A percentile compares a stretch with the other conserved stretches of the same genome.
Conservation (phyloP, 92 coral and sea anemone genomes). For the Virgularia gustaviana region DNA sequence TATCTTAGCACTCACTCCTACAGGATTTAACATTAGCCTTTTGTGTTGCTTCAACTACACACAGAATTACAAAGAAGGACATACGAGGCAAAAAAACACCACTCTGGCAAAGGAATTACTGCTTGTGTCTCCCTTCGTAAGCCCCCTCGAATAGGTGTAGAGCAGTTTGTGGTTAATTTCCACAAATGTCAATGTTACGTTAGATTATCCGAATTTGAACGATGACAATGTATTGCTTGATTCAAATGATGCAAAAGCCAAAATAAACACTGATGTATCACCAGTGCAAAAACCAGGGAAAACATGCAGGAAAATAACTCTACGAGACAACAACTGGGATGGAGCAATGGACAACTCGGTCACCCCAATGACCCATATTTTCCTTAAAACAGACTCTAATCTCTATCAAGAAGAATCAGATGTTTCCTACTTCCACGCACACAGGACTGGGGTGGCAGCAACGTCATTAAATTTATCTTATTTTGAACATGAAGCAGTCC, state of each 20-base stretch:
- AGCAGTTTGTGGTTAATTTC: conserved; percentile 48
- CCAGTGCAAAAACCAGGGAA: no score
- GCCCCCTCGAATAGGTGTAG: conserved; percentile 59
- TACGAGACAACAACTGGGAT: no score
- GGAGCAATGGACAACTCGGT: no score
- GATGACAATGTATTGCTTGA: conserved; percentile 39
- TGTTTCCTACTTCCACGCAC: conserved; percentile 4
- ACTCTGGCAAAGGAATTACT: conserved; percentile 50
- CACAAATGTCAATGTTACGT: conserved; percentile 55
- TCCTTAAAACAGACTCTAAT: no score
- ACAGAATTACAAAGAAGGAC: conserved; percentile 46
- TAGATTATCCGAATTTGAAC: conserved; percentile 20
- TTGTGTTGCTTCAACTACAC: conserved; percentile 56
- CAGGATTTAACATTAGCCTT: conserved; percentile 46
- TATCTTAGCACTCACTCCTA: conserved; percentile 56
- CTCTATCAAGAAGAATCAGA: conserved; percentile 13
- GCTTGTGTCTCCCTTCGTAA: conserved; percentile 55
- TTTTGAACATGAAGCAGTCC: conserved; percentile 50
- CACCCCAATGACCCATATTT: no score
- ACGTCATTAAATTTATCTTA: conserved; percentile 42
- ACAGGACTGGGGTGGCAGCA: conserved; percentile 54
- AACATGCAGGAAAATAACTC: no score
- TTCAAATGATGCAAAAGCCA: conserved; percentile 66
- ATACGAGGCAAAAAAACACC: conserved; percentile 57
- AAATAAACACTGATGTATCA: conserved; percentile 43